Percentiles rank a stretch among this genome's conserved stretches.
phyloP scores from a whole-genome alignment of 2,888 invertebrate genomes.

The Epirrhoe tristata region DNA sequence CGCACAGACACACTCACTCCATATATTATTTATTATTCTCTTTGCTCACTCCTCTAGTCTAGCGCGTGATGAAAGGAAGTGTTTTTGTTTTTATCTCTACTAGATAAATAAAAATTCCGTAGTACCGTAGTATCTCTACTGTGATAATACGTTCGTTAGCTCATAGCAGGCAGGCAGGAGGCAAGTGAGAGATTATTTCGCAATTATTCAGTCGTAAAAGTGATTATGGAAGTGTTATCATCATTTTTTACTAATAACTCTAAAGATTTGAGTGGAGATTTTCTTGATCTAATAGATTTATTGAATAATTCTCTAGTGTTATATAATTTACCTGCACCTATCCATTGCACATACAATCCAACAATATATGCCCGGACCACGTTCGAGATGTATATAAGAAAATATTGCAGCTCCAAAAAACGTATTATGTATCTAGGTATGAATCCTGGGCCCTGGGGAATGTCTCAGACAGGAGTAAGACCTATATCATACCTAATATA shows the following conservation, averaged over 20 bases:
- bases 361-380: constrained; percentile 92
- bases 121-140: too few species aligned
- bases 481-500: too few species aligned
- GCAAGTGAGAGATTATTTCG: too few species aligned
- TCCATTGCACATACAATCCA: constrained; percentile 93
- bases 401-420: constrained; percentile 88
- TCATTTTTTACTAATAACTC: constrained; percentile 58
- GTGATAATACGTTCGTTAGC: too few species aligned
- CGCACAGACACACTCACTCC: too few species aligned
- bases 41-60: too few species aligned
- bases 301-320: constrained; percentile 75
- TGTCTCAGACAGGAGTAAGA: constrained; percentile 96
- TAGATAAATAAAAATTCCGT: too few species aligned
- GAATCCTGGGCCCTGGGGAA: constrained; percentile 99
- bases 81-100: too few species aligned
- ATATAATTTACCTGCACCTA: constrained; percentile 80
- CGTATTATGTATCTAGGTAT: constrained; percentile 94
- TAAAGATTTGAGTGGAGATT: constrained; percentile 55
- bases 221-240: constrained; percentile 65
- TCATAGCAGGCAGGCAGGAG: too few species aligned
- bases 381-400: constrained; percentile 90
- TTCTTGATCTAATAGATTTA: constrained; percentile 66
- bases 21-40: too few species aligned
- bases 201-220: too few species aligned
- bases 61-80: too few species aligned